Percentiles rank a stretch among this genome's conserved stretches.
These are phyloP conservation scores for Menura novaehollandiae DNA, from an alignment of 2,113 vertebrate species.

Conservation along the genomic window DNA sequence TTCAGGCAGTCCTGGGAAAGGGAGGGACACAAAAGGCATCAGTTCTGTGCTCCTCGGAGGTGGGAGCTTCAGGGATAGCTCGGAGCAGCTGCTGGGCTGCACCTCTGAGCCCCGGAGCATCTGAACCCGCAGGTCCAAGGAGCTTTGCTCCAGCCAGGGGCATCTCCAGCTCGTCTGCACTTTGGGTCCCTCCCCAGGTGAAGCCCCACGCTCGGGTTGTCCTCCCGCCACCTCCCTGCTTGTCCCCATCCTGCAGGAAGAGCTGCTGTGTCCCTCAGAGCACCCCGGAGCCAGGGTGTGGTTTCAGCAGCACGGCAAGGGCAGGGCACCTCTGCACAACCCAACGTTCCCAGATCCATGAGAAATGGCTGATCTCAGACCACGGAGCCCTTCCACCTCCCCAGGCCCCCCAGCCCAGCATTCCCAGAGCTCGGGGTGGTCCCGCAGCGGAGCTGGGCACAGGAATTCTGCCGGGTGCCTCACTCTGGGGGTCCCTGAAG, in stretches of 20 bases:
- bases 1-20: constrained; percentile 77
- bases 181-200: not conserved
- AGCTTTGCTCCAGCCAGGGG: not conserved
- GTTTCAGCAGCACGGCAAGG: not conserved
- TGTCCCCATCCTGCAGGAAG: fast-evolving
- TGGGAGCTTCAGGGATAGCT: not conserved
- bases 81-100: not conserved
- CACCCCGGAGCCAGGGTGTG: not conserved
- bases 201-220: not conserved
- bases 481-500: fast-evolving
- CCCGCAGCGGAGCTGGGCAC: not conserved
- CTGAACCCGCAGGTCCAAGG: not conserved
- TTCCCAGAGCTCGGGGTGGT: fast-evolving
- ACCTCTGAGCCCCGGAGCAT: not conserved
- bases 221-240: not conserved
- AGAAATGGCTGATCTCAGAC: fast-evolving
- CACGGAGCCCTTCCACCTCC: not conserved
- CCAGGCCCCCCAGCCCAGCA: not conserved
- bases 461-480: not conserved
- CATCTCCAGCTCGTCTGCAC: not conserved
- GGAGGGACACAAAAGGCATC: not conserved
- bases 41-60: not conserved
- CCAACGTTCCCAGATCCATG: fast-evolving
- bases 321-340: not conserved
- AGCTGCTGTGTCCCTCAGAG: not conserved